Base-by-base conservation (phyloP, 2,113 vertebrate species). In the Hydrolagus affinis region DNA sequence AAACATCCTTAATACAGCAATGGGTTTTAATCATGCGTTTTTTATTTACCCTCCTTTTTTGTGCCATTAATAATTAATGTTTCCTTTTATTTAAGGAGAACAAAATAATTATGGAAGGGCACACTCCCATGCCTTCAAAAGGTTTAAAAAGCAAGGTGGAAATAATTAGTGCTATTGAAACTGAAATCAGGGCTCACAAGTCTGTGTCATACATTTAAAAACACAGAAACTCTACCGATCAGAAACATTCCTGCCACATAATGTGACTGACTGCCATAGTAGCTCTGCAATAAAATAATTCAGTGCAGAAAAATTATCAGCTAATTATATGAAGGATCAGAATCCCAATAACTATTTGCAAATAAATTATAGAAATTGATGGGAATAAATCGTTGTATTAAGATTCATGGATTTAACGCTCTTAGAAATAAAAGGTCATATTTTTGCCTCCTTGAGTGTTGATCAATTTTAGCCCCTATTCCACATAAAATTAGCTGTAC, bases 321-420 rank as follows among this genome's bases (percentile, higher is more conserved):
- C 91, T 93, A 94, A 94, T 93, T 94, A 94, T 94, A 95, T 97
- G 96, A 96, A 96, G 95, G 95, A 97, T 97, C 93, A 95, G 93
- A 95, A 93, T 92, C 91, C 94, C 94, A 96, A 97, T 95, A 95
- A 95, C 94, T 95, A 95, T 96, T 95, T 95, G 93, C 95, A 95
- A 96, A 96, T 96, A 96, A 96, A 96, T 98, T 97, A 94, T 96
- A 96, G 95, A 95, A 96, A 95, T 94, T 93, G 94, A 96, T 97
- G 94, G 95, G 95, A 97, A 96, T 96, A 96, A 95, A 96, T 95
- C 94, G 96, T 96, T 96, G 97, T 97, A 98, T 98, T 97, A 98
- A 98, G 97, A 96, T 97, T 98, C 96, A 97, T 98, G 96, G 97
- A 98, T 97, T 98, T 96, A 94, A 94, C 93, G 91, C 94, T 96